Evolutionary conservation across 2,888 invertebrate species (phyloP).

Genomic region (Heteromurus nitidus): DNA sequence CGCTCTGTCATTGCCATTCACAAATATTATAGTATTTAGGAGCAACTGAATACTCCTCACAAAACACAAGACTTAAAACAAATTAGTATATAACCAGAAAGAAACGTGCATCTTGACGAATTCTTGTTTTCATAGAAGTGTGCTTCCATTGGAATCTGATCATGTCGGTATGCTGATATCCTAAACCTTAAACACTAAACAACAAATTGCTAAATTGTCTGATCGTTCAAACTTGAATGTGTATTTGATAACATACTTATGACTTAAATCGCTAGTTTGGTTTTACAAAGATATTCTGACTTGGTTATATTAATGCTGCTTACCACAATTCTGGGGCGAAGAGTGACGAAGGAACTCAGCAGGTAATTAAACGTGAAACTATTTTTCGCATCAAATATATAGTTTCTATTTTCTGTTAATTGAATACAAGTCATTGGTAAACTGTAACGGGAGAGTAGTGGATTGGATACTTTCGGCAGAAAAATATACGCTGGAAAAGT

Average conservation of each 20-base stretch:
- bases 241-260: neutral
- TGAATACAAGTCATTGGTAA: too few relatives aligned
- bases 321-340: slow-evolving; percentile 14
- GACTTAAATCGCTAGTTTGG: neutral
- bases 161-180: slow-evolving; percentile 15
- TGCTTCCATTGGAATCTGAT: neutral
- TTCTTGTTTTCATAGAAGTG: neutral
- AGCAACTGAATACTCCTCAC: too few relatives aligned
- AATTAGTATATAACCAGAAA: too few relatives aligned
- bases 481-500: too few relatives aligned
- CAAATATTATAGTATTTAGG: too few relatives aligned
- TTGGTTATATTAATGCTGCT: slow-evolving; percentile 59
- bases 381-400: neutral
- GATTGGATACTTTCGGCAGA: too few relatives aligned
- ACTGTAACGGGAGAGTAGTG: too few relatives aligned
- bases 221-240: neutral
- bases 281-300: slow-evolving; percentile 8
- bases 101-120: too few relatives aligned
- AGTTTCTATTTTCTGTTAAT: neutral
- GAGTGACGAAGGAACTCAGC: slow-evolving; percentile 69
- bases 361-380: slow-evolving; percentile 37
- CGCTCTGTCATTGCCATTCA: too few relatives aligned
- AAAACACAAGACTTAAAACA: too few relatives aligned
- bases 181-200: too few relatives aligned
- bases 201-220: neutral